Evolutionary conservation across 2,113 vertebrate species (phyloP).

Genomic region (Rhodinocichla rosea): DNA sequence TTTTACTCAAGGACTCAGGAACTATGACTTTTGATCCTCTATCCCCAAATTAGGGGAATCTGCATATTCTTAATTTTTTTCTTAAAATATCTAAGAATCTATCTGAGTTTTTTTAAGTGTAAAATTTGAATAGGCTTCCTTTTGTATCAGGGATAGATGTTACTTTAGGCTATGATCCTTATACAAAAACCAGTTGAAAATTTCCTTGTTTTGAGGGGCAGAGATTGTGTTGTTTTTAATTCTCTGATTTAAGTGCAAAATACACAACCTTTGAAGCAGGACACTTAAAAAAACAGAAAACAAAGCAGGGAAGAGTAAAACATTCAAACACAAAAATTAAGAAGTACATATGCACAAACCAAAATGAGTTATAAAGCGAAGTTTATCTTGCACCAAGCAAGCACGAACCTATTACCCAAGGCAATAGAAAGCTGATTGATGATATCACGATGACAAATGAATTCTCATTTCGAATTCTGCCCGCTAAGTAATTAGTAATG

Average conservation of each 20-base stretch:
- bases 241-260: not conserved
- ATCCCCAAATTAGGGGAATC: not conserved
- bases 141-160: not conserved
- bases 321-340: not conserved
- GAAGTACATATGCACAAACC: not conserved
- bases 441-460: constrained; percentile 60
- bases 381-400: not conserved
- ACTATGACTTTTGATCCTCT: not conserved
- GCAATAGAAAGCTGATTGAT: constrained; percentile 51
- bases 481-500: constrained; percentile 66
- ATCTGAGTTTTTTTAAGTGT: not conserved
- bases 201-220: not conserved
- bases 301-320: not conserved
- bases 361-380: not conserved
- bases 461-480: constrained; percentile 67
- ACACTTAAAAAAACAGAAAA: not conserved
- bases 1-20: not conserved
- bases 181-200: not conserved
- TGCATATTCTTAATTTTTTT: not conserved
- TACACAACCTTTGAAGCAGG: not conserved
- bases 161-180: not conserved
- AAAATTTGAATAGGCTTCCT: not conserved
- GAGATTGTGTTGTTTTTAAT: not conserved
- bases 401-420: not conserved
- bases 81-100: not conserved